Evolutionary conservation across 2,113 vertebrate genomes (phyloP).

Genomic region (Sturnira hondurensis): DNA sequence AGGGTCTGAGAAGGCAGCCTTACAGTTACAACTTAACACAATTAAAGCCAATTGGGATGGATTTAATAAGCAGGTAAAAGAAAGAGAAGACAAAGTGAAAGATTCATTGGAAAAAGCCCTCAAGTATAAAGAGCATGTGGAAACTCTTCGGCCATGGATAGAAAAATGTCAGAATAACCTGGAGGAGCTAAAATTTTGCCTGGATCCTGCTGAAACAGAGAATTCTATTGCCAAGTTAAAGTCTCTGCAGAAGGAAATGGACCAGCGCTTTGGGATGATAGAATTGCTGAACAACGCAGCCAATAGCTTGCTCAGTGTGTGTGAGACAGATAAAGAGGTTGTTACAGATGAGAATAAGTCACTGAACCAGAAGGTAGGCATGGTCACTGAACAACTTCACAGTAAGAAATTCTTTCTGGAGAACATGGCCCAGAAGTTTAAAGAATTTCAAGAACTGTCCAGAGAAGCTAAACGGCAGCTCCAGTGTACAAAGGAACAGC

Average conservation of each 20-base stretch:
- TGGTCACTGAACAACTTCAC: conserved; percentile 86
- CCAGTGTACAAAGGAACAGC: conserved; percentile 86
- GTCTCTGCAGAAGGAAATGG: conserved; percentile 91
- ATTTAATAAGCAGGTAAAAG: conserved; percentile 85
- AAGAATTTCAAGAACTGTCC: conserved; percentile 90
- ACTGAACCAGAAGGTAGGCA: conserved; percentile 85
- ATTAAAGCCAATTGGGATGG: conserved; percentile 91
- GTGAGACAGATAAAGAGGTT: conserved; percentile 86
- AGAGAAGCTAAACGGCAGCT: conserved; percentile 89
- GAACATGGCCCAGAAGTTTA: conserved; percentile 88
- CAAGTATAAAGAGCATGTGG: conserved; percentile 88
- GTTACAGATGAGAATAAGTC: conserved; percentile 84
- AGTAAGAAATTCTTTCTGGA: conserved; percentile 88
- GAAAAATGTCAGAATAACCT: conserved; percentile 86
- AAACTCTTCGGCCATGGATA: conserved; percentile 89
- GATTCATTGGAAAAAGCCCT: conserved; percentile 87
- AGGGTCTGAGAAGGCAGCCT: conserved; percentile 88
- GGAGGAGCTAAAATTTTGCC: conserved; percentile 80
- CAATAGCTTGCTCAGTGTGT: conserved; percentile 86
- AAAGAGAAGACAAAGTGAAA: conserved; percentile 85
- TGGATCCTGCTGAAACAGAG: conserved; percentile 85
- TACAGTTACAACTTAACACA: conserved; percentile 88
- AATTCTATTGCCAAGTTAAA: conserved; percentile 86
- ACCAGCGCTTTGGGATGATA: conserved; percentile 91
- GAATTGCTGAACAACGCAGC: conserved; percentile 89